These are phyloP conservation scores for Odontophorus gujanensis DNA, from an alignment of 2,113 vertebrate species.

Conservation along the genomic window DNA sequence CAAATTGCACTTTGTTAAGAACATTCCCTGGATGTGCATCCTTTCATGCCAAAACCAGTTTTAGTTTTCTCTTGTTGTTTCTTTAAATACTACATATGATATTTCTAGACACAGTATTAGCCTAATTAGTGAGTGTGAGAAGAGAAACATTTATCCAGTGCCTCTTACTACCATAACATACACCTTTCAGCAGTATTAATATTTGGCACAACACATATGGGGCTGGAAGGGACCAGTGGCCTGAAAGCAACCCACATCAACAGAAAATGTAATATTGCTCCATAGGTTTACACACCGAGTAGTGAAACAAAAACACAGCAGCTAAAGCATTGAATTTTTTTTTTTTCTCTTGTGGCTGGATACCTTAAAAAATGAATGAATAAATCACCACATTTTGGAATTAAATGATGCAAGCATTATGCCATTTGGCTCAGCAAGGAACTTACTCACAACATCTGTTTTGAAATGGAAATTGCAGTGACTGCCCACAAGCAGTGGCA, in stretches of 20 bases:
- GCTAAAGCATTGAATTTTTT: neutral
- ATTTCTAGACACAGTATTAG: neutral
- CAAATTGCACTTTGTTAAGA: neutral
- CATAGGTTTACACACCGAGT: neutral
- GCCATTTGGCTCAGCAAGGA: neutral
- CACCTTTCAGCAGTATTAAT: neutral
- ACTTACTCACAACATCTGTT: neutral
- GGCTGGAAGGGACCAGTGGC: neutral
- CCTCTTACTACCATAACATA: neutral
- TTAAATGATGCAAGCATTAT: neutral
- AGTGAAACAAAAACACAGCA: neutral
- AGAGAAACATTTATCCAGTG: neutral
- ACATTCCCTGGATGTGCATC: neutral
- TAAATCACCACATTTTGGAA: neutral
- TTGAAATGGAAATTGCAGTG: neutral
- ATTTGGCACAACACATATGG: accelerated
- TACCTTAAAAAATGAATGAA: neutral
- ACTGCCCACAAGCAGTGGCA: neutral
- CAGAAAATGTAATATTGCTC: accelerated
- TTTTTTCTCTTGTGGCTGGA: neutral
- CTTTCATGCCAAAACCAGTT: neutral
- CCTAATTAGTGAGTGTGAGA: neutral
- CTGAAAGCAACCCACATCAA: neutral
- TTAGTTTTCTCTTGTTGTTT: neutral
- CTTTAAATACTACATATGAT: neutral